These are phyloP conservation scores for Doryteuthis pealeii DNA, from an alignment of 1,140 invertebrate genomes.

Conservation along the genomic window DNA sequence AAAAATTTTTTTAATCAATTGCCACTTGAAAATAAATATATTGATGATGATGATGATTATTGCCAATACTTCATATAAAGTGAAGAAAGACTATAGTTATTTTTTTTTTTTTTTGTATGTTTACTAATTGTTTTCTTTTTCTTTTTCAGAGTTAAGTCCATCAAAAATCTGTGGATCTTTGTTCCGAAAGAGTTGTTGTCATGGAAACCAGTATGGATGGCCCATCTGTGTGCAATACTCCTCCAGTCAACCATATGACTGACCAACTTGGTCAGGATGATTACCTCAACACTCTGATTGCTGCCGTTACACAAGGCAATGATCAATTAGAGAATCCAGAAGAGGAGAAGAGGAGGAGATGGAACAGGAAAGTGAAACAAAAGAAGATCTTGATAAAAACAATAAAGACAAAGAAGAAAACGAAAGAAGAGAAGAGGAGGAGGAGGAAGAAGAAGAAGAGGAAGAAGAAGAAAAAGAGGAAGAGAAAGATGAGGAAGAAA, in stretches of 20 bases:
- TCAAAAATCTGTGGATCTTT: no score
- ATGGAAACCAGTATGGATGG: background rate
- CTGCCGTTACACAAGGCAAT: background rate
- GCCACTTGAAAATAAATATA: no score
- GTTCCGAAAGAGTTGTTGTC: no score
- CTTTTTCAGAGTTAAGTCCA: no score
- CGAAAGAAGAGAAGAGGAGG: background rate
- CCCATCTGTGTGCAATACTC: background rate
- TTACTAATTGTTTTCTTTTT: no score
- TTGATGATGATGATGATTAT: no score
- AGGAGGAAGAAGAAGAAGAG: constrained; percentile 14
- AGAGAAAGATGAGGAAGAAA: background rate
- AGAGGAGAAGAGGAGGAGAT: background rate
- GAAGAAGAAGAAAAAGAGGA: background rate
- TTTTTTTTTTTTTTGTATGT: no score
- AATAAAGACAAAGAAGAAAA: background rate
- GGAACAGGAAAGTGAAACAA: background rate
- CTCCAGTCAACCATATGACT: background rate
- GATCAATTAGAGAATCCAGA: background rate
- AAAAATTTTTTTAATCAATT: no score
- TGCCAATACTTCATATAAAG: no score
- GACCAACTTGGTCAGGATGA: background rate
- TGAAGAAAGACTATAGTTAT: no score
- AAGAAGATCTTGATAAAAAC: background rate
- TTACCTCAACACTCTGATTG: background rate